These are phyloP conservation scores for Fragum whitleyi DNA, from an alignment of 2,888 invertebrate genomes.

Conservation along the genomic window DNA sequence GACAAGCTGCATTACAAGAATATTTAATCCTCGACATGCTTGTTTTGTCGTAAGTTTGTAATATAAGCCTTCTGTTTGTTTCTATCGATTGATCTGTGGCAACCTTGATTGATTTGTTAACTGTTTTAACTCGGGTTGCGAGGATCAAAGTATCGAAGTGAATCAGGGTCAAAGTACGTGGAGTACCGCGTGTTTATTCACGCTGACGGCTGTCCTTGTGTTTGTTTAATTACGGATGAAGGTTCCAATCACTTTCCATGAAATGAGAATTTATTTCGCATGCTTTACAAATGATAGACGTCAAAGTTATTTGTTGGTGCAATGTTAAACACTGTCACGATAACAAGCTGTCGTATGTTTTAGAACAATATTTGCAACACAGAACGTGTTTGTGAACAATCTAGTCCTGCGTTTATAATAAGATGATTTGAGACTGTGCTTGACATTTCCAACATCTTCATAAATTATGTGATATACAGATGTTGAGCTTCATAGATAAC, in stretches of 20 bases:
- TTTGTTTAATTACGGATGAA: constrained; percentile 6
- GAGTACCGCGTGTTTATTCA: not conserved
- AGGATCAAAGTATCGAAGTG: not conserved
- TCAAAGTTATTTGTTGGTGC: not conserved
- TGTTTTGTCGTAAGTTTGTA: too few species aligned
- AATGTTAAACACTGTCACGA: not conserved
- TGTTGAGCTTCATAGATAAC: too few species aligned
- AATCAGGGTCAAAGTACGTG: constrained; percentile 4
- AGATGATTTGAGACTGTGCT: too few species aligned
- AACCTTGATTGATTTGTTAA: not conserved
- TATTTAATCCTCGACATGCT: too few species aligned
- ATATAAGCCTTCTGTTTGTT: too few species aligned
- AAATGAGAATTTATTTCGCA: not conserved
- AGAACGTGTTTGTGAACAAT: too few species aligned
- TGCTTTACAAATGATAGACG: not conserved
- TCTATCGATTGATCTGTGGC: not conserved
- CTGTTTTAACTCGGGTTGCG: not conserved
- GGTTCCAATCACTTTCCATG: constrained; percentile 4
- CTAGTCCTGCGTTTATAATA: too few species aligned
- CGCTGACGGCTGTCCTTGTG: not conserved
- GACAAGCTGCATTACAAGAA: too few species aligned
- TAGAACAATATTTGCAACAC: too few species aligned
- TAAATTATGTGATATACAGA: too few species aligned
- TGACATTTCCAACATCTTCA: too few species aligned
- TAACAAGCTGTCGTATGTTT: too few species aligned